Evolutionary conservation across 2,888 invertebrate species (phyloP), one percentile per base, ranked within the genome.

Genomic region (Tryphoninae sp.): DNA sequence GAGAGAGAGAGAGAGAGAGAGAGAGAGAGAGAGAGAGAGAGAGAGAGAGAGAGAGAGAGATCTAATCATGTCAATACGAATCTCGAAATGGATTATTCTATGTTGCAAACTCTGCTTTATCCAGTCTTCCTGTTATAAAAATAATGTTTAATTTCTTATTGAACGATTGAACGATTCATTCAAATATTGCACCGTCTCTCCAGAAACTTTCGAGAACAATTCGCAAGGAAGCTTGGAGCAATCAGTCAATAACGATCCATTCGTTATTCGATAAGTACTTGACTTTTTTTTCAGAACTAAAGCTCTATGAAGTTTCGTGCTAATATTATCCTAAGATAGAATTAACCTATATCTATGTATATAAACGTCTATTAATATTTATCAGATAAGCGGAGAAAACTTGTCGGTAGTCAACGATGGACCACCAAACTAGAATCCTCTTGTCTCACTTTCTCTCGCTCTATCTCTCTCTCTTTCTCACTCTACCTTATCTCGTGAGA

Each of bases 291-390:
- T 2, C 45, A 45, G 45, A 13, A 45, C 13, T 13, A 45, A 45
- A 45, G 2, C 7, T 45, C 7, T 11, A 33, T 6, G 6, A 33
- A 33, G 33, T 33, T 33, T 33, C 33, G 33, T 33, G 11, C 45
- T 45, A 13, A 45, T 45, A 13, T 45, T 45, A 13, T 45, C 11
- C 1, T 2, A 45, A 45, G 45, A 8, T 13, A 11, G 45, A 13
- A 13, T 45, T 45, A 13, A 13, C 13, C 9, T 55, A 19, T 22
- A 55, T 55, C 55, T 19, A 19, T 19, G 2, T 19, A 16, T 13
- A 58, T 19, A 55, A 16, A 23, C n/a, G n/a, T 22, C 49, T 33
- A 67, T 78, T 67, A 73, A 78, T 78, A 73, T 78, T 53, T 72
- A 67, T 78, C 65, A 61, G 40, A 42, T 8, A 40, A 67, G 42